Base-by-base conservation (phyloP, 2,888 invertebrate species). In the Lochmaea crataegi region DNA sequence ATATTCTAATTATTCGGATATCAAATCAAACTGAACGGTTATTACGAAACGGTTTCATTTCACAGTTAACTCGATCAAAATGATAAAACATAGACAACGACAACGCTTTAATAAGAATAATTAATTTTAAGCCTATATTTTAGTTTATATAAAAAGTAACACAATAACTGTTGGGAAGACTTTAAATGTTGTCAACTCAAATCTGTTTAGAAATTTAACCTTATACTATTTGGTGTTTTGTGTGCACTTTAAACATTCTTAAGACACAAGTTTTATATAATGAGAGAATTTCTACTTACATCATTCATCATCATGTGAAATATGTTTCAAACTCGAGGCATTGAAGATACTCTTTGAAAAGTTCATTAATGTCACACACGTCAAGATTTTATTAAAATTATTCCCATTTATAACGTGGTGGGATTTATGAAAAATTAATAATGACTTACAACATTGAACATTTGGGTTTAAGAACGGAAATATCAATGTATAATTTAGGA, bases 121-220 rank as follows among this genome's bases (percentile, higher is more conserved):
- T 73, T 60, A 66, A 74, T 68, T 67, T 67, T 74, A 71, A 74
- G 71, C 71, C 71, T 74, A 77, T 73, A 74, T 67, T 73, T 79
- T 76, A 75, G 73, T 77, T 80, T 81, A 78, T 71, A 14, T 12
- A 75, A 73, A 81, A 84, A 82, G 83, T 81, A 83, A 84, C 84
- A 83, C 83, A 85, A 84, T 84, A 85, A 84, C 82, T 78, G 81
- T 76, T 76, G 80, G 84, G 84, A 84, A 84, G 84, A 84, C 84
- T 77, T 79, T 78, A 60, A 76, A 76, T 74, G 68, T 77, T 73
- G 66, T 76, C 75, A 80, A 76, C 75, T 16, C 64, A 48, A 51
- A 58, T 18, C 14, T 45, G 60, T 6, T 16, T 38, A 22, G 16
- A 42, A 51, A 65, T 58, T 38, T 58, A n/a, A 18, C 16, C 64